A percentile compares a stretch with the other conserved stretches of the same genome.
phyloP scores from a whole-genome alignment of 2,113 vertebrate species.

The Strigops habroptila region DNA sequence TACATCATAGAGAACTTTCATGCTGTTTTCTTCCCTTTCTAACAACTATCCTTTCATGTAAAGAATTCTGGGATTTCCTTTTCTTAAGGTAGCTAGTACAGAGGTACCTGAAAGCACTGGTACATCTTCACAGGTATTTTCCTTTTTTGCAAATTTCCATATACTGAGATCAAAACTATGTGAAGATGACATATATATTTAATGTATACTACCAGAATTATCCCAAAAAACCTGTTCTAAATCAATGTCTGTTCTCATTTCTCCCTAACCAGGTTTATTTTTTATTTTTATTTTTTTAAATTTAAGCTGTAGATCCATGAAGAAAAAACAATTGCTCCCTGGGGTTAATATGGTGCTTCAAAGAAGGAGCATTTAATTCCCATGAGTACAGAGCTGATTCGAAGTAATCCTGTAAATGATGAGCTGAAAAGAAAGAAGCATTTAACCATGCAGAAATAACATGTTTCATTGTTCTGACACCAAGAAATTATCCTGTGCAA shows the following conservation, averaged over 20 bases:
- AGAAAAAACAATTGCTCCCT: constrained; percentile 1
- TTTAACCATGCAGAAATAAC: not conserved
- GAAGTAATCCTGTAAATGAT: constrained; percentile 29
- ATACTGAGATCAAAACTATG: not conserved
- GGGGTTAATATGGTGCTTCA: not conserved
- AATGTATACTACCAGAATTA: not conserved
- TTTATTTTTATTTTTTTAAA: not conserved
- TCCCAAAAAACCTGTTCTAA: not conserved
- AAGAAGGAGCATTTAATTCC: constrained; percentile 3
- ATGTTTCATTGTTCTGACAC: not conserved
- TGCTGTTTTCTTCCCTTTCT: not conserved
- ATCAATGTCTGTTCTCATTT: not conserved
- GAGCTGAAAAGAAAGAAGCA: constrained; percentile 18
- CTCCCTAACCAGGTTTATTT: not conserved
- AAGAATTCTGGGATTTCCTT: not conserved
- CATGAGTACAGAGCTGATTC: not conserved
- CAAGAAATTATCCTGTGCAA: not conserved
- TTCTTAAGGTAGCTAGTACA: not conserved
- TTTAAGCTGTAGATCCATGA: not conserved
- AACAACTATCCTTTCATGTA: not conserved
- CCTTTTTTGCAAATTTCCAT: not conserved
- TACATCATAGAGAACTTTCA: not conserved
- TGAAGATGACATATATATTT: not conserved
- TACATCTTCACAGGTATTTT: not conserved
- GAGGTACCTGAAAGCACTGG: not conserved